Conservation (phyloP, 2,888 invertebrate genomes). For the Bimastos eiseni region DNA sequence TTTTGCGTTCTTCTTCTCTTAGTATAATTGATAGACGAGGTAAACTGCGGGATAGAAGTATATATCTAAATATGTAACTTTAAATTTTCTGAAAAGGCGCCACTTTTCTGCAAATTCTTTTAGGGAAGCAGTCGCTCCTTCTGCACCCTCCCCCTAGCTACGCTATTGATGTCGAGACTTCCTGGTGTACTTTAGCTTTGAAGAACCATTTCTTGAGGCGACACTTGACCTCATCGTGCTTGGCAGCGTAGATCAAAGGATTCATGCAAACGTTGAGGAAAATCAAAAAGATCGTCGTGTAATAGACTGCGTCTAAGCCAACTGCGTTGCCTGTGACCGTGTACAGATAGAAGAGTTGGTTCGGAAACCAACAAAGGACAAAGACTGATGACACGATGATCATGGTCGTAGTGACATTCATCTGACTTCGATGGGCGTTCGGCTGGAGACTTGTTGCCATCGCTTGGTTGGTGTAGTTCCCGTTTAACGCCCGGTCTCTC, state of each 20-base stretch:
- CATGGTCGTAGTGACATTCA: background rate
- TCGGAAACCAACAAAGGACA: background rate
- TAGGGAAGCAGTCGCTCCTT: no score
- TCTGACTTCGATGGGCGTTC: background rate
- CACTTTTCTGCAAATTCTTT: no score
- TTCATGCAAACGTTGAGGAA: background rate
- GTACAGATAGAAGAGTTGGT: background rate
- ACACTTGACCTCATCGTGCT: background rate
- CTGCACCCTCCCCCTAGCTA: no score
- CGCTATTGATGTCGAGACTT: no score
- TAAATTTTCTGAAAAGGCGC: no score
- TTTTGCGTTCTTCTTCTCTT: no score
- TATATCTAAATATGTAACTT: no score
- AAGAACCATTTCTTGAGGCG: background rate
- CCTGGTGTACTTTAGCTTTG: no score
- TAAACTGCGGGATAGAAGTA: no score
- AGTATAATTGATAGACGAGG: no score
- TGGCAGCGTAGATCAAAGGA: background rate
- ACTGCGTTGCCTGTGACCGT: background rate
- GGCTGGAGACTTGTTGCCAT: background rate
- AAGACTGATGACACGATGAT: background rate
- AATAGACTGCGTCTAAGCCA: background rate
- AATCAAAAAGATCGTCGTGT: background rate
- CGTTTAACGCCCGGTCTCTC: background rate
- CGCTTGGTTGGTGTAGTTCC: background rate